A percentile compares a stretch with the other conserved stretches of the same genome.
These are phyloP conservation scores for Genyomyrus donnyi DNA, from an alignment of 2,113 vertebrate genomes.

Conservation along the genomic window DNA sequence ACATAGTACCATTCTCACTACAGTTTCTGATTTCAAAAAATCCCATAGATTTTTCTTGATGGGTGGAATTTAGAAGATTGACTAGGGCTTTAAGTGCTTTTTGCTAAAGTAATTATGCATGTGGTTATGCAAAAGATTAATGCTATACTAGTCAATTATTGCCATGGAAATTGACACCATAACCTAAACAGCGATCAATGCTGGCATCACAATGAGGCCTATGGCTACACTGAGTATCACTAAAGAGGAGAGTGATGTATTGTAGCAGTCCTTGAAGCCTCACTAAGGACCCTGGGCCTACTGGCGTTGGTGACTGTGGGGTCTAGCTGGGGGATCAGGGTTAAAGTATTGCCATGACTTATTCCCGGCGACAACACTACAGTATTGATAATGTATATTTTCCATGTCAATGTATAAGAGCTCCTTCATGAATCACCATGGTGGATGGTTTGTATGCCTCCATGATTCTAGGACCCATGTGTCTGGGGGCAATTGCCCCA, in stretches of 20 bases:
- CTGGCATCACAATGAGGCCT: neutral
- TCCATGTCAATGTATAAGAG: neutral
- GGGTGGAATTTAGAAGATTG: neutral
- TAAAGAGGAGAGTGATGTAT: neutral
- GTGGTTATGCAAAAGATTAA: neutral
- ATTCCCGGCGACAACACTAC: neutral
- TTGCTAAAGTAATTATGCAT: neutral
- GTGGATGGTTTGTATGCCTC: neutral
- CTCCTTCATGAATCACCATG: neutral
- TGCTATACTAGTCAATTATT: neutral
- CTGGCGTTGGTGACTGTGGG: neutral
- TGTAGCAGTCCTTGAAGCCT: neutral
- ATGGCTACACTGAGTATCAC: neutral
- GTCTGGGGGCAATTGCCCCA: neutral
- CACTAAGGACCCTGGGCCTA: neutral
- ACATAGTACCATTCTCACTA: neutral
- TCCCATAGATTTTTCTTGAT: neutral
- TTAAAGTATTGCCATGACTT: neutral
- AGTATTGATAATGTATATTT: neutral
- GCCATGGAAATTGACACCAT: neutral
- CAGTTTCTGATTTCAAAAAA: neutral
- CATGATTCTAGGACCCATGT: neutral
- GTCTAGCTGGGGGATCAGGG: neutral
- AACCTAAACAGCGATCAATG: neutral
- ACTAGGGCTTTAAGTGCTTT: neutral